Percentiles rank a stretch among this genome's conserved stretches.
phyloP scores from a whole-genome alignment of 2,113 vertebrate genomes.

The Xenopus laevis region DNA sequence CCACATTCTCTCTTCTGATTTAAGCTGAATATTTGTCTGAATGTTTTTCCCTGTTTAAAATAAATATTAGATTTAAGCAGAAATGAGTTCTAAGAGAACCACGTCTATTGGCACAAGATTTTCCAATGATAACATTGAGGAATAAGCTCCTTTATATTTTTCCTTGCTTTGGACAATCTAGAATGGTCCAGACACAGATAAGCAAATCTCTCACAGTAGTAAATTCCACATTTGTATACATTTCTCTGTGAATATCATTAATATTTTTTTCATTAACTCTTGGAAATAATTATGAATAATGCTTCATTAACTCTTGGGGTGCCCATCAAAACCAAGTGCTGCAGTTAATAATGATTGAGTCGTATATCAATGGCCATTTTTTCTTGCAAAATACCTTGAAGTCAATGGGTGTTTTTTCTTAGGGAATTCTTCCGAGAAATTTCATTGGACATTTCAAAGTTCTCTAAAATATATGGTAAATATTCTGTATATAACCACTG shows the following conservation, averaged over 20 bases:
- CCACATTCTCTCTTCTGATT: conserved; percentile 1
- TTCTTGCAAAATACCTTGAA: too few species aligned
- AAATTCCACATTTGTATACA: conserved; percentile 3
- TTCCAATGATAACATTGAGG: conserved; percentile 49
- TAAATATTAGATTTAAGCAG: conserved; percentile 45
- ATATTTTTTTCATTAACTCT: too few species aligned
- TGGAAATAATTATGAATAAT: background rate
- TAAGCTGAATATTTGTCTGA: conserved; percentile 37
- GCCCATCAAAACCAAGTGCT: too few species aligned
- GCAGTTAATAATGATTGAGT: too few species aligned
- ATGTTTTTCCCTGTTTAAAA: conserved; percentile 44
- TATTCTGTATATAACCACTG: too few species aligned
- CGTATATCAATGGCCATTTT: too few species aligned
- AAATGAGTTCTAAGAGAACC: conserved; percentile 33
- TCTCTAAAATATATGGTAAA: too few species aligned
- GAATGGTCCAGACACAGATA: conserved; percentile 23
- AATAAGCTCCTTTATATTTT: conserved; percentile 47
- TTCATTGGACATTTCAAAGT: too few species aligned
- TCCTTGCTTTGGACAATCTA: conserved; percentile 14
- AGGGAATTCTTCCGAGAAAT: too few species aligned
- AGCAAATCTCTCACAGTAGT: conserved; percentile 19
- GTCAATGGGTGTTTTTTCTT: too few species aligned
- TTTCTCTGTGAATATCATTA: background rate
- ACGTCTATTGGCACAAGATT: conserved; percentile 37
- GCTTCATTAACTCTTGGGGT: too few species aligned